A percentile compares a stretch with the other conserved stretches of the same genome.
phyloP scores from a whole-genome alignment of 2,113 vertebrate genomes.

The Sus scrofa region DNA sequence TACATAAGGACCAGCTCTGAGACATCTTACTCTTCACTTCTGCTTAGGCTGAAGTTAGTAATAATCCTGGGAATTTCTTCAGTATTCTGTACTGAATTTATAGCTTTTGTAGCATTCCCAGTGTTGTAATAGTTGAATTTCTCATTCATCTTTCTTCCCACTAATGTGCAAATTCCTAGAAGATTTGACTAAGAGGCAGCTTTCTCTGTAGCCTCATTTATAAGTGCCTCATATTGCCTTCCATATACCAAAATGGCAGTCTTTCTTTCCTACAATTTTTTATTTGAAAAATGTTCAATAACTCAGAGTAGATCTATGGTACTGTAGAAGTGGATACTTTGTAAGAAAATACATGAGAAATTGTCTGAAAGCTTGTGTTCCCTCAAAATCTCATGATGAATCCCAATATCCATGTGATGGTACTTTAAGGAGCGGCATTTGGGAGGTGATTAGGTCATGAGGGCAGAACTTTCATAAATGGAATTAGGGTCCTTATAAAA shows the following conservation, averaged over 20 bases:
- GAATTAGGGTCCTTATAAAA: not conserved
- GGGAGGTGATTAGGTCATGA: not conserved
- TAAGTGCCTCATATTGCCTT: not conserved
- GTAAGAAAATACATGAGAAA: not conserved
- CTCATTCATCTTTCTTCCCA: not conserved
- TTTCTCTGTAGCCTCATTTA: not conserved
- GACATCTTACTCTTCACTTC: not conserved
- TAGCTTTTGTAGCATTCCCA: not conserved
- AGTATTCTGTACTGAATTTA: not conserved
- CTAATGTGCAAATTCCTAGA: not conserved
- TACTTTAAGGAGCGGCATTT: not conserved
- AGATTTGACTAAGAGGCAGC: rapidly evolving
- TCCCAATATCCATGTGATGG: not conserved
- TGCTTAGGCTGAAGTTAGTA: not conserved
- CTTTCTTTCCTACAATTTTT: not conserved
- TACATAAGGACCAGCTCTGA: not conserved
- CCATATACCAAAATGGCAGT: not conserved
- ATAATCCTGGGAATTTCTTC: not conserved
- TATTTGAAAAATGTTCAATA: not conserved
- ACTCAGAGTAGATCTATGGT: not conserved
- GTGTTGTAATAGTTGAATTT: not conserved
- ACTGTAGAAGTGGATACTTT: not conserved
- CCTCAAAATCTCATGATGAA: not conserved
- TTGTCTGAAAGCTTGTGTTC: not conserved
- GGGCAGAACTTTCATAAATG: not conserved